phyloP scores from a whole-genome alignment of 2,888 invertebrate genomes.

The Silvanus unidentatus region DNA sequence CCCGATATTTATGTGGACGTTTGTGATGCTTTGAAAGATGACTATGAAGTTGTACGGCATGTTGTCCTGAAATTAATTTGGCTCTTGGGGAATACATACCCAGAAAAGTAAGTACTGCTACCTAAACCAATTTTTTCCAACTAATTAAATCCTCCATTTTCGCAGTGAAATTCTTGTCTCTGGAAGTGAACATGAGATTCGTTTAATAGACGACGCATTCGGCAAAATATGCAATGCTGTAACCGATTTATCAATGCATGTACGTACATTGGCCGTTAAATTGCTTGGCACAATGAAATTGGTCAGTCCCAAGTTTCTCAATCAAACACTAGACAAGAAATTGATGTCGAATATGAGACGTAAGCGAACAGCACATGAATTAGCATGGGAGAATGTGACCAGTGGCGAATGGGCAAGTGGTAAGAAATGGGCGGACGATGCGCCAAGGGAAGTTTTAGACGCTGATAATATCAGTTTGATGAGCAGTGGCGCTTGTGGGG shows the following conservation, averaged over 20 bases:
- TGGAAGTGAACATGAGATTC: conserved; percentile 75
- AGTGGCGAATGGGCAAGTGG: conserved; percentile 90
- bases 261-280: conserved; percentile 77
- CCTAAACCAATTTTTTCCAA: neutral
- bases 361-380: conserved; percentile 77
- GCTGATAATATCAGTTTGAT: conserved; percentile 73
- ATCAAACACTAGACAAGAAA: conserved; percentile 97
- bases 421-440: conserved; percentile 82
- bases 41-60: conserved; percentile 88
- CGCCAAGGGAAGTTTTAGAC: conserved; percentile 67
- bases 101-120: conserved; percentile 65
- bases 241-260: conserved; percentile 86
- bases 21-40: conserved; percentile 77
- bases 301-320: conserved; percentile 83
- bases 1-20: conserved; percentile 63
- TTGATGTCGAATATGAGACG: conserved; percentile 87
- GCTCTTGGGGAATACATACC: conserved; percentile 78
- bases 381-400: conserved; percentile 74
- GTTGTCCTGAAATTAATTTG: conserved; percentile 82
- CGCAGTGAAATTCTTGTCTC: conserved; percentile 63
- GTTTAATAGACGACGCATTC: conserved; percentile 93
- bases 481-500: conserved; percentile 93
- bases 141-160: conserved; percentile 23
- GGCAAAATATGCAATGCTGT: conserved; percentile 89
- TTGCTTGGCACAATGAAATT: conserved; percentile 79